Evolutionary conservation across 1,140 invertebrate genomes (phyloP).

Genomic region (Lasaia peninsularis): DNA sequence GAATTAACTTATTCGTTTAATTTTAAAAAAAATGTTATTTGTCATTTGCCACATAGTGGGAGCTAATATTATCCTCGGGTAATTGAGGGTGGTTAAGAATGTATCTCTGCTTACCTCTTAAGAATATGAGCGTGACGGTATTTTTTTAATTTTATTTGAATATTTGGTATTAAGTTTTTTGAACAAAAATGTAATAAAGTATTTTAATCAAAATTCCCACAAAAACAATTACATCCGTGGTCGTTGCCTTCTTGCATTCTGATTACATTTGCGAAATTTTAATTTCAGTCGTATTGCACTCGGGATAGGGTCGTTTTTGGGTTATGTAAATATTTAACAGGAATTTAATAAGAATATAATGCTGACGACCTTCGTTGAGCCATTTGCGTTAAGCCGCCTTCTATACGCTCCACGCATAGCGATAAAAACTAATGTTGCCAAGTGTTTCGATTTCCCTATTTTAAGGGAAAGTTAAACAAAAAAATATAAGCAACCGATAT

Average conservation of each 20-base stretch:
- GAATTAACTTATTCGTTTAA: too few relatives aligned
- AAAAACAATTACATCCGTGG: not conserved
- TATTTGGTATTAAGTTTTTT: too few relatives aligned
- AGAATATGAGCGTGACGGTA: too few relatives aligned
- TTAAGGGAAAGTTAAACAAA: not conserved
- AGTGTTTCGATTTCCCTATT: not conserved
- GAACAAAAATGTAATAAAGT: not conserved
- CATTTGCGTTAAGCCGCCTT: conserved; percentile 24
- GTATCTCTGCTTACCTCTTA: too few relatives aligned
- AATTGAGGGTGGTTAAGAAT: too few relatives aligned
- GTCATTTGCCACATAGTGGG: too few relatives aligned
- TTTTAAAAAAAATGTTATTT: too few relatives aligned
- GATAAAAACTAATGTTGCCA: conserved; percentile 22
- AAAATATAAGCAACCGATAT: too few relatives aligned
- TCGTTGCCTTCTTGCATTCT: not conserved
- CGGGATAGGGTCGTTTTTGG: not conserved
- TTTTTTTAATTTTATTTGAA: too few relatives aligned
- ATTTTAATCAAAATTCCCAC: not conserved
- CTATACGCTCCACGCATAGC: conserved; percentile 14
- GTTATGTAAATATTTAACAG: conserved; percentile 16
- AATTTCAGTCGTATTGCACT: not conserved
- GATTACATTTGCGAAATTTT: not conserved
- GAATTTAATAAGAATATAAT: conserved; percentile 28
- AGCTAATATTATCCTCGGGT: too few relatives aligned
- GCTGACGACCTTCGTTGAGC: conserved; percentile 25